phyloP scores from a whole-genome alignment of 1,140 invertebrate species.

The Zaprionus tsacasi region DNA sequence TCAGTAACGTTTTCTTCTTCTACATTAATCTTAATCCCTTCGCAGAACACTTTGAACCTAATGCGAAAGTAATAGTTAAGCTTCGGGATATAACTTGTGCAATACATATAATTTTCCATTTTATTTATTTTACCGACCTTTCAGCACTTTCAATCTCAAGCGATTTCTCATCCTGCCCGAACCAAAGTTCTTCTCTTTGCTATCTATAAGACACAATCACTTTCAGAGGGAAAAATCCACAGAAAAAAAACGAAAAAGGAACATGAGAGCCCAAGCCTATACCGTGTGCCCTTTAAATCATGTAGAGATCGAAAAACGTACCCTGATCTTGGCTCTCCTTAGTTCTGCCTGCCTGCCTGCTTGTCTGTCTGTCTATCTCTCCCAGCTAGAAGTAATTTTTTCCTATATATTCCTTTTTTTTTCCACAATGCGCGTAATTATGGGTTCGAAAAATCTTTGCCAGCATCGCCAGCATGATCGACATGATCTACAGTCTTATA shows the following conservation, averaged over 20 bases:
- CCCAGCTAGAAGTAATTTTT: constrained; percentile 33
- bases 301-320: constrained; percentile 62
- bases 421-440: constrained; percentile 65
- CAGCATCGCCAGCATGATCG: constrained; percentile 52
- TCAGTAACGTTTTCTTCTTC: neutral
- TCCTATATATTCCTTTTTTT: constrained; percentile 35
- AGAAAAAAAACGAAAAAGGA: constrained; percentile 47
- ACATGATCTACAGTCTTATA: constrained; percentile 46
- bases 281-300: constrained; percentile 72
- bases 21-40: neutral
- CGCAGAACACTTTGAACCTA: neutral
- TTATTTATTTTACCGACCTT: constrained; percentile 19
- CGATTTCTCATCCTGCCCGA: neutral
- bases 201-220: constrained; percentile 72
- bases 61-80: neutral
- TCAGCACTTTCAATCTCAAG: constrained; percentile 31
- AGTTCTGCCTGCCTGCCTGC: constrained; percentile 8
- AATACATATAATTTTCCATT: constrained; percentile 13
- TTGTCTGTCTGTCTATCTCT: neutral
- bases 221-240: constrained; percentile 63
- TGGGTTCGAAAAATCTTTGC: constrained; percentile 68
- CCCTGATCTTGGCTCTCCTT: constrained; percentile 44
- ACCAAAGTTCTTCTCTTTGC: constrained; percentile 14
- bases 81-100: constrained; percentile 1
- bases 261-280: neutral